These are phyloP conservation scores for Araneus ventricosus DNA, from an alignment of 1,140 invertebrate species.

Conservation along the genomic window DNA sequence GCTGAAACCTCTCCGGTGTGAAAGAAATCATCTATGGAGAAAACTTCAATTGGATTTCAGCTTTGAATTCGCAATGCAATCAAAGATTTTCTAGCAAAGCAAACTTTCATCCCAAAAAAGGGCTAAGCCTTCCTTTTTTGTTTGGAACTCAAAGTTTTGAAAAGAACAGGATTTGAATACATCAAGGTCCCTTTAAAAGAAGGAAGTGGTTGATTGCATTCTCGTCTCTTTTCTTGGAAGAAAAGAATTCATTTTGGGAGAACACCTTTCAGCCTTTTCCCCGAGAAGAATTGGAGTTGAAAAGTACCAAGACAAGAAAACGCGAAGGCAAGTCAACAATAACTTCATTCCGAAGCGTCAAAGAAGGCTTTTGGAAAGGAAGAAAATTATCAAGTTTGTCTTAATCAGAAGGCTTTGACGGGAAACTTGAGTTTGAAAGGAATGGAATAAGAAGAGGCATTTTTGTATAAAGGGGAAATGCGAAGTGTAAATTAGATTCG, in stretches of 20 bases:
- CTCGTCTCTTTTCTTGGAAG: constrained; percentile 7
- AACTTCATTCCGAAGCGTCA: neutral
- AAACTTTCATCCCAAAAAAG: constrained; percentile 11
- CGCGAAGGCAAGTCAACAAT: constrained; percentile 5
- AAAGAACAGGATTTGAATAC: constrained; percentile 65
- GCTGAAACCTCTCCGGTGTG: neutral
- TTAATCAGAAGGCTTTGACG: neutral
- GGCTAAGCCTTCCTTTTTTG: constrained; percentile 23
- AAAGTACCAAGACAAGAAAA: neutral
- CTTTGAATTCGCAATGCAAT: constrained; percentile 52
- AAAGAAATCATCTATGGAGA: constrained; percentile 21
- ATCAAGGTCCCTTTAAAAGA: constrained; percentile 1
- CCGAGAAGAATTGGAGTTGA: neutral
- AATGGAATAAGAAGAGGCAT: neutral
- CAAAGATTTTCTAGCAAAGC: constrained; percentile 49
- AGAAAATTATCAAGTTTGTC: constrained; percentile 14
- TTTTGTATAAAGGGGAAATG: neutral
- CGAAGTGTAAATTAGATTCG: too few relatives aligned
- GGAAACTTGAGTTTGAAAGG: neutral
- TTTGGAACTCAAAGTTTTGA: constrained; percentile 19
- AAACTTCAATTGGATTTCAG: constrained; percentile 54
- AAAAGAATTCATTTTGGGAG: constrained; percentile 4
- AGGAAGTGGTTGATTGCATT: constrained; percentile 57
- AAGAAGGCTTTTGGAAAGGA: neutral
- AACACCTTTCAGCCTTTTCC: neutral